A percentile compares a stretch with the other conserved stretches of the same genome.
These are phyloP conservation scores for Charaxes varanes DNA, from an alignment of 1,140 invertebrate genomes.

Conservation along the genomic window DNA sequence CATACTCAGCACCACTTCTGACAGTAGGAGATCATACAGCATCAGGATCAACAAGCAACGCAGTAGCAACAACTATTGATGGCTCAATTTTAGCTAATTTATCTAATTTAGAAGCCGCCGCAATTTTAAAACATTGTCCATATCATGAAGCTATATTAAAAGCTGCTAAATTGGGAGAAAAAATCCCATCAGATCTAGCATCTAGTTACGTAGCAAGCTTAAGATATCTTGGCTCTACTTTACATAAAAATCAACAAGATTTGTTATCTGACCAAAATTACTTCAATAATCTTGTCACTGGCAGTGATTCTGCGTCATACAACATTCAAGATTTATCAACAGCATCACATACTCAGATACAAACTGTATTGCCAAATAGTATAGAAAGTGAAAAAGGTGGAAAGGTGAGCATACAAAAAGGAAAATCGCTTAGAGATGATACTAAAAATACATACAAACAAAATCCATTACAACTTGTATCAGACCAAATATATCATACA, in stretches of 20 bases:
- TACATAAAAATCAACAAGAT: slow-evolving; percentile 42
- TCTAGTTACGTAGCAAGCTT: slow-evolving; percentile 61
- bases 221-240: slow-evolving; percentile 46
- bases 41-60: slow-evolving; percentile 53
- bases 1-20: slow-evolving; percentile 69
- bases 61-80: slow-evolving; percentile 58
- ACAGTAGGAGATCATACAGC: slow-evolving; percentile 68
- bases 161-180: slow-evolving; percentile 58
- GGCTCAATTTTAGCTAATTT: slow-evolving; percentile 59
- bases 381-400: slow-evolving; percentile 39
- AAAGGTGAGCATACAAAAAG: slow-evolving; percentile 40
- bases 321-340: slow-evolving; percentile 45
- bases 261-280: slow-evolving; percentile 30
- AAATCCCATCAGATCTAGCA: slow-evolving; percentile 58
- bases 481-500: slow-evolving; percentile 56
- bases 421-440: slow-evolving; percentile 44
- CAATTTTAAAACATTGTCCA: slow-evolving; percentile 70
- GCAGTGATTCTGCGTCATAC: slow-evolving; percentile 43
- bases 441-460: slow-evolving; percentile 42
- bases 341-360: slow-evolving; percentile 49
- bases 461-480: slow-evolving; percentile 35
- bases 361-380: slow-evolving; percentile 39
- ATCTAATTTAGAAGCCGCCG: slow-evolving; percentile 60
- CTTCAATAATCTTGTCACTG: slow-evolving; percentile 37
- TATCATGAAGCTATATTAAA: slow-evolving; percentile 71